phyloP scores from a whole-genome alignment of 2,113 vertebrate genomes.

The Caretta caretta region DNA sequence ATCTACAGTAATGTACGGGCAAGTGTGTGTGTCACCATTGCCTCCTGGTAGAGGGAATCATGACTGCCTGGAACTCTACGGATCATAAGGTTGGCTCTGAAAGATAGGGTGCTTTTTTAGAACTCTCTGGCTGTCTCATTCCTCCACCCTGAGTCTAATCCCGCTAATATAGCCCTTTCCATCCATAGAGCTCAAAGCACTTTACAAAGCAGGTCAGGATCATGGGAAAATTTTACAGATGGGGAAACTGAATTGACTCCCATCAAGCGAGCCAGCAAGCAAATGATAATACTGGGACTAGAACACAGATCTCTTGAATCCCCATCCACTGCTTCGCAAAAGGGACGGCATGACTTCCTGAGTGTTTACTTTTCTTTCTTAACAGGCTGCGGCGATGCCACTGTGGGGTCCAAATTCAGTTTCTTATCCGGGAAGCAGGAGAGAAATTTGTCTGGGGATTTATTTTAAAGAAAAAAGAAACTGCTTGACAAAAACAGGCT shows the following conservation, averaged over 20 bases:
- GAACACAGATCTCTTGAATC: too few relatives aligned
- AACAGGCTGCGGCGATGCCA: neutral
- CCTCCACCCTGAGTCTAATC: neutral
- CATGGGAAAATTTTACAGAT: neutral
- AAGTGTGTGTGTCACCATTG: neutral
- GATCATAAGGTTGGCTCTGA: too few relatives aligned
- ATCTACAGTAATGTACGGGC: too few relatives aligned
- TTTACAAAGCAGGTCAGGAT: neutral
- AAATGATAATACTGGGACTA: too few relatives aligned
- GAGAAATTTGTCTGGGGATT: rapidly evolving
- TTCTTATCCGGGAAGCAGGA: too few relatives aligned
- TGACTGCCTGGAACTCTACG: too few relatives aligned
- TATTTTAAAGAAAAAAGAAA: neutral
- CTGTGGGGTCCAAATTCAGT: neutral
- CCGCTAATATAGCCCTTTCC: rapidly evolving
- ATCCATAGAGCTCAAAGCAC: neutral
- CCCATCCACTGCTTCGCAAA: neutral
- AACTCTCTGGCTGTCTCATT: neutral
- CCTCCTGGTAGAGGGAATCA: neutral
- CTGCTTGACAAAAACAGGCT: neutral
- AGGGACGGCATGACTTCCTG: neutral
- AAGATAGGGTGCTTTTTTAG: too few relatives aligned
- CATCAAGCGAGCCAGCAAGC: too few relatives aligned
- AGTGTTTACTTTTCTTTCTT: rapidly evolving
- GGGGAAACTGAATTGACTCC: too few relatives aligned